These are phyloP conservation scores for Tonatia bakeri DNA, from an alignment of 2,113 vertebrate species.

Conservation along the genomic window DNA sequence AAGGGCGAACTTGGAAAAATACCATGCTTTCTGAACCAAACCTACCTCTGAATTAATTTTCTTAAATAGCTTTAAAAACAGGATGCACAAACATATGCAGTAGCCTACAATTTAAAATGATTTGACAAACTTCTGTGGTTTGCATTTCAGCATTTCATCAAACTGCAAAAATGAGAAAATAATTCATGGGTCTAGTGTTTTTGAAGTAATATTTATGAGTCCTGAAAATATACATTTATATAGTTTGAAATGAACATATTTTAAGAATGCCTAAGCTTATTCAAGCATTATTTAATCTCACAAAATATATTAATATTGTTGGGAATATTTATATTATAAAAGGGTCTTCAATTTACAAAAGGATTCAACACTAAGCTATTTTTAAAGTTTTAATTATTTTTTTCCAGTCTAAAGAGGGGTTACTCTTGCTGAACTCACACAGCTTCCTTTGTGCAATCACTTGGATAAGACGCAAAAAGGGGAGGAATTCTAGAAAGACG, in stretches of 20 bases:
- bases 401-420: background rate
- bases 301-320: conserved; percentile 64
- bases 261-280: conserved; percentile 57
- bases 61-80: background rate
- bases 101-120: conserved; percentile 30
- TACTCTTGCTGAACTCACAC: background rate
- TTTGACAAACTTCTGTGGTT: conserved; percentile 44
- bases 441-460: background rate
- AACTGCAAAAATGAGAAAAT: conserved; percentile 49
- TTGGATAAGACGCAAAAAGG: background rate
- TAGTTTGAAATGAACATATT: conserved; percentile 56
- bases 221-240: conserved; percentile 57
- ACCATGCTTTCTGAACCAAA: background rate
- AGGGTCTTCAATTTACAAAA: conserved; percentile 41
- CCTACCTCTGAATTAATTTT: background rate
- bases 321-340: conserved; percentile 46
- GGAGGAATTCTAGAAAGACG: background rate
- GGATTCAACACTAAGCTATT: background rate
- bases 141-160: conserved; percentile 45
- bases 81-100: background rate
- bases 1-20: background rate
- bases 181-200: conserved; percentile 37
- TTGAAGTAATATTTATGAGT: conserved; percentile 59
- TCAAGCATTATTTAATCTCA: conserved; percentile 54
- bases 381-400: background rate